Base-by-base conservation (phyloP, 2,888 invertebrate species). In the Choreutis nemorana region DNA sequence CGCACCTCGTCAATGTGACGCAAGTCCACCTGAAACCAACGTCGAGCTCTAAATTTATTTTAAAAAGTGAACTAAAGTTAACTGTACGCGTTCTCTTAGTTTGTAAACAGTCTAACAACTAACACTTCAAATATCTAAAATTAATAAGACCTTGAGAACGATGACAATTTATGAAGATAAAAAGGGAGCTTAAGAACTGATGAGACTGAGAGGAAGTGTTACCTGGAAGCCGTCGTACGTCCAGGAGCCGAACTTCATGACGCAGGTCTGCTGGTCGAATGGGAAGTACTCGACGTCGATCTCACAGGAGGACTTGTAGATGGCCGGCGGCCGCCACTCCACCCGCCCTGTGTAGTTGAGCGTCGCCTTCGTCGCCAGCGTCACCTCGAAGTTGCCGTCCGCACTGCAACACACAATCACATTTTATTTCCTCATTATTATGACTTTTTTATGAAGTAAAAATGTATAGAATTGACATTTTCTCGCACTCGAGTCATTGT, bases 171-270 rank as follows among this genome's bases (percentile, higher is more conserved):
- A n/a, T n/a, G n/a, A n/a, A n/a, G n/a, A n/a, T n/a, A n/a, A n/a
- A n/a, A n/a, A n/a, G n/a, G n/a, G n/a, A n/a, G n/a, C n/a, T n/a
- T n/a, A n/a, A n/a, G n/a, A n/a, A n/a, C n/a, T n/a, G n/a, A n/a
- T n/a, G n/a, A n/a, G n/a, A n/a, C n/a, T n/a, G n/a, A n/a, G n/a
- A n/a, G n/a, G n/a, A n/a, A n/a, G 2, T 13, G 14, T 81, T 84
- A 92, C 93, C 91, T 93, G 93, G 70, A 92, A 93, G 55, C 94
- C 95, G 70, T 94, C 93, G 81, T 94, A 94, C 34, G 94, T 93
- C 94, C 94, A 94, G 64, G 92, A 92, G 72, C 93, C 93, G 65
- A 93, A 93, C 81, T 93, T 93, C 83, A 93, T 87, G 61, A 91
- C 90, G 81, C 93, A 94, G 48, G 92, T 92, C 82, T 94, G 94